phyloP scores from a whole-genome alignment of 2,797 vertebrate species.

The Coregonus sp. region DNA sequence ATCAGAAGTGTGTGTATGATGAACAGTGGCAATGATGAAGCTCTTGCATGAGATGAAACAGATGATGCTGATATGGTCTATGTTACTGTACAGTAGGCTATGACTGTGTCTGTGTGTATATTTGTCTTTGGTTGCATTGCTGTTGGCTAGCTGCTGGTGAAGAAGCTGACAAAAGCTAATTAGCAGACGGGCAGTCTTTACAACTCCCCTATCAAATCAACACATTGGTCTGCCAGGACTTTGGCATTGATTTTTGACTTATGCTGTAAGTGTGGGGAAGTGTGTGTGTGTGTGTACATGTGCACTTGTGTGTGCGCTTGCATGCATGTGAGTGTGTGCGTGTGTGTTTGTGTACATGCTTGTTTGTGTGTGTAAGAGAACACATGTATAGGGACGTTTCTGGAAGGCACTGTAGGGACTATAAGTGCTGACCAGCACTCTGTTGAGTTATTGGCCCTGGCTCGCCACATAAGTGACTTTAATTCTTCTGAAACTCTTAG shows the following conservation, averaged over 20 bases:
- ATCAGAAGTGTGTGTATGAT: no score
- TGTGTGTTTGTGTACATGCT: background rate
- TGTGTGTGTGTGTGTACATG: constrained; percentile 3
- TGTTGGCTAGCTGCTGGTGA: background rate
- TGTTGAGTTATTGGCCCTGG: constrained; percentile 32
- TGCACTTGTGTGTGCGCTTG: constrained; percentile 7
- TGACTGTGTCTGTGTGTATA: background rate
- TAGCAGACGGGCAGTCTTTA: constrained; percentile 16
- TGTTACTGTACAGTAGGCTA: constrained; percentile 3
- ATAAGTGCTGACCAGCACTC: constrained; percentile 30
- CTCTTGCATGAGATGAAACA: no score
- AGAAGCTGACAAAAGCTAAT: constrained; percentile 22
- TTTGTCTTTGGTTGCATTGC: background rate
- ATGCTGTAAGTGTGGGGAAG: background rate
- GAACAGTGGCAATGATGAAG: no score
- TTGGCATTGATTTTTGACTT: constrained; percentile 27
- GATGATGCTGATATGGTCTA: no score
- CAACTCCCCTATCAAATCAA: constrained; percentile 39
- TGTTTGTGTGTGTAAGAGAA: background rate
- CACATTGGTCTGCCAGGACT: constrained; percentile 35
- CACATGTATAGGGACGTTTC: background rate
- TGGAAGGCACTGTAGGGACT: background rate
- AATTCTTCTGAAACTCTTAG: constrained; percentile 23
- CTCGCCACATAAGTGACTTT: constrained; percentile 22
- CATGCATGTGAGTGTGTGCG: background rate